phyloP scores from a whole-genome alignment of 1,140 invertebrate species.

The Drosophila truncata region DNA sequence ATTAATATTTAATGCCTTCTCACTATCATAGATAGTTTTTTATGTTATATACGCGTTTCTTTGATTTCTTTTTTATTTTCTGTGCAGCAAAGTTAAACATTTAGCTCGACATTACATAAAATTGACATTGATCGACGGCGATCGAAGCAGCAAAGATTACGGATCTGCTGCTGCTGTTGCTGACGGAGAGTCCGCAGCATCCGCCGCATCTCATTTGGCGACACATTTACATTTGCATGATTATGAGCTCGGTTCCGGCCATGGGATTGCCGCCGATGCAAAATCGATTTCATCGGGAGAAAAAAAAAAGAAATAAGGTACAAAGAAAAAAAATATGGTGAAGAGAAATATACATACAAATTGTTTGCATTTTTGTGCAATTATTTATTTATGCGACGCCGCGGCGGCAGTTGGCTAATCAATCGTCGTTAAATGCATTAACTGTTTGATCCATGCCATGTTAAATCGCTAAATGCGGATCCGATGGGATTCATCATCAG shows the following conservation, averaged over 20 bases:
- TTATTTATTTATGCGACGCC: conserved; percentile 52
- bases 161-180: conserved; percentile 14
- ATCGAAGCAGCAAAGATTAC: conserved; percentile 19
- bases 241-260: conserved; percentile 75
- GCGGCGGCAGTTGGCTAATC: conserved; percentile 31
- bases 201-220: conserved; percentile 69
- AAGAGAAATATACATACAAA: conserved; percentile 17
- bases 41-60: not conserved
- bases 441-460: conserved; percentile 35
- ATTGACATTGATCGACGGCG: conserved; percentile 33
- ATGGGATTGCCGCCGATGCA: conserved; percentile 13
- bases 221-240: conserved; percentile 77
- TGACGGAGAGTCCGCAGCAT: conserved; percentile 18
- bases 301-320: no score
- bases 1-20: no score
- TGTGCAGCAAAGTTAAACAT: conserved; percentile 14
- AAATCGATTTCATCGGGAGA: conserved; percentile 20
- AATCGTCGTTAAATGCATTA: conserved; percentile 50
- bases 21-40: not conserved
- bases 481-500: conserved; percentile 23
- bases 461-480: conserved; percentile 24
- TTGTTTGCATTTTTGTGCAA: conserved; percentile 60
- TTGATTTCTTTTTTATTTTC: not conserved
- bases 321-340: not conserved
- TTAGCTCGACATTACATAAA: conserved; percentile 48